Evolutionary conservation across 2,797 vertebrate species (phyloP), one percentile per base, ranked within the genome.

Genomic region (Urophycis tenuis): DNA sequence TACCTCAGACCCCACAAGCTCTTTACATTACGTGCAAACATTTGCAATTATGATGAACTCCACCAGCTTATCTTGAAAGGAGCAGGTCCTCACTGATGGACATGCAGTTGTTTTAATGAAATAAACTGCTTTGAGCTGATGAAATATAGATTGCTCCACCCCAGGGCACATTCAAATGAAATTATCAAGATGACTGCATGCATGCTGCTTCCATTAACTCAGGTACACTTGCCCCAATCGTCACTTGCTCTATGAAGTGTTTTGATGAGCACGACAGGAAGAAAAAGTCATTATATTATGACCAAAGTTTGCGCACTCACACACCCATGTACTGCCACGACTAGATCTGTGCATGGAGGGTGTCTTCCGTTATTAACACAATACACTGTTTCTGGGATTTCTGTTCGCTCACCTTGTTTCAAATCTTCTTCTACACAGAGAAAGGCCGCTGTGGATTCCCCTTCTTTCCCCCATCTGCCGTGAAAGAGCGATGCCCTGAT

Each of bases 21-120:
- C 90, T 91, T 91, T 92, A 88, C 84, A 87, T 91, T 88, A 86
- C 81, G 82, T 85, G 89, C 89, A 91, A 92, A 91, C 90, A 92
- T 92, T 92, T 91, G 90, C 92, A 92, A 92, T 91, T 91, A 91
- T 92, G 92, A 92, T 91, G 90, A 92, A 92, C 88, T 89, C 83
- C 8, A 31, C 81, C 81, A 84, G 91, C 90, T 92, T 92, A 91
- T 92, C 92, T 91, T 82, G 82, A 87, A 90, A 90, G 87, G 86
- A 90, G 87, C 90, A 91, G 88, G 88, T 89, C 86, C 86, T 75
- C 73, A 87, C 85, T 92, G 91, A 92, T 84, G 86, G 91, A 92
- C 89, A 89, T 87, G 87, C 80, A 81, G 86, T 91, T 89, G 49
- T 91, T 90, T 91, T 91, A 91, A 92, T 92, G 89, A 91, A 92